Evolutionary conservation across 2,113 vertebrate genomes (phyloP).

Genomic region (Myiopsitta monachus): DNA sequence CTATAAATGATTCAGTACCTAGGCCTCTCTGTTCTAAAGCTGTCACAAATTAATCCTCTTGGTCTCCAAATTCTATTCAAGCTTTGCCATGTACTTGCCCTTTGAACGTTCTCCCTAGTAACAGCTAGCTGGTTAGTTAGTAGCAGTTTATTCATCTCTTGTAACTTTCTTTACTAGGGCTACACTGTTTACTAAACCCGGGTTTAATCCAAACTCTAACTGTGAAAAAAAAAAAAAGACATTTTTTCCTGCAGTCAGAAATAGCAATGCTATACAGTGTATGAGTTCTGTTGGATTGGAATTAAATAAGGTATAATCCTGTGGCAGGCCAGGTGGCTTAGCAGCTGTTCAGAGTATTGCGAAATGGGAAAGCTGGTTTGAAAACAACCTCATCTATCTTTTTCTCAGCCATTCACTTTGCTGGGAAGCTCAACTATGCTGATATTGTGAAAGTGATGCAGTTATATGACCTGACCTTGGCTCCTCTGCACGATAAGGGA

Average conservation of each 20-base stretch:
- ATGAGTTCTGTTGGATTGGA: neutral
- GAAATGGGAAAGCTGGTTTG: neutral
- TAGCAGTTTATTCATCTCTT: neutral
- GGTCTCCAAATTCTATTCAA: neutral
- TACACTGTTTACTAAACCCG: neutral
- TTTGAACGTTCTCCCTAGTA: neutral
- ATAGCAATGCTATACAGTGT: neutral
- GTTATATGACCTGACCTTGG: slow-evolving; percentile 28
- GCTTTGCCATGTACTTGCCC: neutral
- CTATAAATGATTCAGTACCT: neutral
- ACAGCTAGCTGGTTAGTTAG: neutral
- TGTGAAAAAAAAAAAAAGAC: neutral
- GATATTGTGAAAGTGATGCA: neutral
- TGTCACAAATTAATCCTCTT: neutral
- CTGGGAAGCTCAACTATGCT: neutral
- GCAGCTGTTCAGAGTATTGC: slow-evolving; percentile 40
- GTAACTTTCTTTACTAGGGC: neutral
- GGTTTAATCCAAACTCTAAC: neutral
- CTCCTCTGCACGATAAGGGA: neutral
- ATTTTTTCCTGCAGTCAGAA: neutral
- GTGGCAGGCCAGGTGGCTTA: slow-evolving; percentile 38
- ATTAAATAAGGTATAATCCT: slow-evolving; percentile 4
- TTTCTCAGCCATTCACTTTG: neutral
- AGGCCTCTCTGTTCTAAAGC: neutral
- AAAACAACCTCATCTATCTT: slow-evolving; percentile 46